Evolutionary conservation across 2,113 vertebrate species (phyloP).

Genomic region (Gallinago undulata): DNA sequence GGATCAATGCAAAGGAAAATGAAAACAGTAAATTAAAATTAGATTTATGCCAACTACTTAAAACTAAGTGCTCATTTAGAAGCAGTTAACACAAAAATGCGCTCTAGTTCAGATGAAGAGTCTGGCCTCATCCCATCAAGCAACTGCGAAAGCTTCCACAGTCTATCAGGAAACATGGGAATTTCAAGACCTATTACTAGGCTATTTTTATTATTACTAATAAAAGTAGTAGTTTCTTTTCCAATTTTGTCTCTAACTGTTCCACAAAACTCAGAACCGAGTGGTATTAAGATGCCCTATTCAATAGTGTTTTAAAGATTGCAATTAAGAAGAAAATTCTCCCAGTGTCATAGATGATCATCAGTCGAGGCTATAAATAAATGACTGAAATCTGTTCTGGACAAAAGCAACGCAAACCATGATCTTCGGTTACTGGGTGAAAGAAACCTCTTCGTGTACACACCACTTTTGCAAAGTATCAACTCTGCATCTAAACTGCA

Average conservation of each 20-base stretch:
- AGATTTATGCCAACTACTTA: conserved; percentile 57
- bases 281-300: neutral
- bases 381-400: neutral
- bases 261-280: neutral
- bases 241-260: neutral
- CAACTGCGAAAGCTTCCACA: neutral
- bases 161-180: neutral
- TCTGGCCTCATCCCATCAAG: conserved; percentile 14
- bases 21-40: conserved; percentile 54
- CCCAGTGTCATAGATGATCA: neutral
- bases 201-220: neutral
- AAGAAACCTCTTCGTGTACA: neutral
- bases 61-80: conserved; percentile 56
- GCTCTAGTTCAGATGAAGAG: conserved; percentile 1
- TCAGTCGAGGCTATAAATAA: neutral
- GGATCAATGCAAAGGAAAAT: conserved; percentile 51
- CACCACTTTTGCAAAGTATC: neutral
- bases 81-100: conserved; percentile 55
- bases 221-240: neutral
- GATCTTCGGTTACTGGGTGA: neutral
- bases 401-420: neutral
- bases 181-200: neutral
- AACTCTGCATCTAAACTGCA: neutral
- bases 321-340: neutral
- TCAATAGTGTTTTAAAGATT: neutral